phyloP scores from a whole-genome alignment of 2,797 vertebrate genomes.

The Todus mexicanus region DNA sequence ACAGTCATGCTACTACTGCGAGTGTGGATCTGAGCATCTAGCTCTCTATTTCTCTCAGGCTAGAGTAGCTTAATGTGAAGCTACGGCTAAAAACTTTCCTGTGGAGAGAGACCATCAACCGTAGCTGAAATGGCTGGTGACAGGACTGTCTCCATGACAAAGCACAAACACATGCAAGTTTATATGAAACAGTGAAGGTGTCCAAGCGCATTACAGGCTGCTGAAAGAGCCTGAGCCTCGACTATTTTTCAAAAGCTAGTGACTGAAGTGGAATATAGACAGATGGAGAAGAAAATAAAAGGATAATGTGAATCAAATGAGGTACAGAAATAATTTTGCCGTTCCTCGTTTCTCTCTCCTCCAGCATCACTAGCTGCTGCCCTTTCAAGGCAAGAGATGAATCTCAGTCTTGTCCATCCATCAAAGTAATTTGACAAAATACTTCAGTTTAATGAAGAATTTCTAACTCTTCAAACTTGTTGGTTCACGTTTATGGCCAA shows the following conservation, averaged over 20 bases:
- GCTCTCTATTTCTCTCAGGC: not conserved
- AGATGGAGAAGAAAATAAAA: not conserved
- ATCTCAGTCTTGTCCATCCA: not conserved
- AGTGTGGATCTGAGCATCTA: not conserved
- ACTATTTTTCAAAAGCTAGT: not conserved
- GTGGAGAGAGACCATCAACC: not conserved
- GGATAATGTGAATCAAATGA: not conserved
- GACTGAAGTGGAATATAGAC: not conserved
- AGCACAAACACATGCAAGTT: not conserved
- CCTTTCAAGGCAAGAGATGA: not conserved
- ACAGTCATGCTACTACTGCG: not conserved
- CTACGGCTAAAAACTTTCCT: not conserved
- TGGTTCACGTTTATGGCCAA: not conserved
- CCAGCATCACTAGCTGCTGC: not conserved
- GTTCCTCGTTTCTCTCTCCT: not conserved
- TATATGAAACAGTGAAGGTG: not conserved
- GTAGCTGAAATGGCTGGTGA: not conserved
- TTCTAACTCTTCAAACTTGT: not conserved
- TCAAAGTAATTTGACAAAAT: not conserved
- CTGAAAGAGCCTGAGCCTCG: not conserved
- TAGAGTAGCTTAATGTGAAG: not conserved
- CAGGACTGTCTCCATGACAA: not conserved
- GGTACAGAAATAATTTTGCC: not conserved
- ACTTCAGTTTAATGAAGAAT: not conserved
- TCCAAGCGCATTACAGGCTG: not conserved